Evolutionary conservation across 2,888 invertebrate genomes (phyloP), one percentile per base, ranked within the genome.

Genomic region (Neoscelio sp.): DNA sequence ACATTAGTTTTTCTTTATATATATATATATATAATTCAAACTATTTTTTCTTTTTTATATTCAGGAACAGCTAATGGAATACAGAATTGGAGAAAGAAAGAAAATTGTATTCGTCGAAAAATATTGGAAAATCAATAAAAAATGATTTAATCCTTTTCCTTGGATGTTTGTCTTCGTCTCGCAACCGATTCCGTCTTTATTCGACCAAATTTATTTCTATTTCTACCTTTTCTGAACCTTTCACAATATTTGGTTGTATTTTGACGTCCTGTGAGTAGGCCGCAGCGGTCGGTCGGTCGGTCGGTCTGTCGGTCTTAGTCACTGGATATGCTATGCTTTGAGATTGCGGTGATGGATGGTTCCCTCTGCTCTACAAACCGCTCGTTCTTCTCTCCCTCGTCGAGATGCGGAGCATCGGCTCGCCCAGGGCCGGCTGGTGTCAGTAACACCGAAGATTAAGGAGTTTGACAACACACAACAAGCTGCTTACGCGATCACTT

Each of bases 201-300:
- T 80, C 76, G 80, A 82, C 85, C 83, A 86, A 88, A 89, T 88
- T 88, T 88, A 88, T 89, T 89, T 85, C 87, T 87, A 88, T 89
- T 88, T 87, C 87, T 88, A 87, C 87, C 89, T 89, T 89, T 90
- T 90, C 89, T 89, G 87, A 89, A 90, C 89, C 90, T 90, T 90
- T 90, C 90, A 90, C 90, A 90, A 90, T 90, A 90, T 90, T 90
- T 89, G 88, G 88, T 83, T 84, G 86, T 86, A 86, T 86, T 87
- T 85, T 85, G 85, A 87, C 86, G 84, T 87, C 80, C 83, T 79
- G 74, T 75, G 81, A 81, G 80, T 80, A 81, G 81, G 81, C 82
- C 81, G 81, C 81, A 68, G 82, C 82, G 80, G 73, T 71, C 71
- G 77, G 79, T 74, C 70, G 70, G 78, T 75, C 78, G 70, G 60